phyloP scores from a whole-genome alignment of 2,888 invertebrate genomes.

The Heteromyza rotundicornis region DNA sequence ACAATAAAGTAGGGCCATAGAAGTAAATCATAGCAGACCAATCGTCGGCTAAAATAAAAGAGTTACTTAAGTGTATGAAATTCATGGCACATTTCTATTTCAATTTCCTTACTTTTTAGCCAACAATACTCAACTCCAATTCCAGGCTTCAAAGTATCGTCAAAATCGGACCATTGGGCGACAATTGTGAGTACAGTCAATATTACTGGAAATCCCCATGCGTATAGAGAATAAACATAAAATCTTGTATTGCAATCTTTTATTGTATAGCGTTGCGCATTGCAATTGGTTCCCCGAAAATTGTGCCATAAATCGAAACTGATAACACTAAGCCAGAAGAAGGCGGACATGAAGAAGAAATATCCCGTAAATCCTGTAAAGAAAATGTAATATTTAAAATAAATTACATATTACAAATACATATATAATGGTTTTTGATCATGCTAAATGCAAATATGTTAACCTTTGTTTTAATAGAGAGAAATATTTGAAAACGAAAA shows the following conservation, averaged over 20 bases:
- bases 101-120: conserved; percentile 64
- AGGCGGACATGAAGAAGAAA: conserved; percentile 77
- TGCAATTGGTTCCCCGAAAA: conserved; percentile 35
- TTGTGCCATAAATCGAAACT: conserved; percentile 82
- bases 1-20: conserved; percentile 48
- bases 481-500: too few species aligned
- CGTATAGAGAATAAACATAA: conserved; percentile 45
- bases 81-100: background rate
- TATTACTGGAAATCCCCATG: conserved; percentile 50
- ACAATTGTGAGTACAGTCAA: conserved; percentile 40
- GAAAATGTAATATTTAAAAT: background rate
- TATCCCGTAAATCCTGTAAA: conserved; percentile 60
- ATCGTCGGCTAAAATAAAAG: conserved; percentile 31
- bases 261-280: conserved; percentile 29
- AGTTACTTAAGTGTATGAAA: too few species aligned
- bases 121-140: conserved; percentile 67
- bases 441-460: too few species aligned
- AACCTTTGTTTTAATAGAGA: too few species aligned
- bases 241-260: conserved; percentile 50
- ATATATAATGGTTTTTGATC: too few species aligned
- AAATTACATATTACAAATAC: too few species aligned
- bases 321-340: conserved; percentile 86
- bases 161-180: conserved; percentile 41
- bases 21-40: conserved; percentile 54
- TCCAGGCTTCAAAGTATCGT: conserved; percentile 60